Evolutionary conservation across 2,888 invertebrate genomes (phyloP).

Genomic region (Trichogramma evanescens): DNA sequence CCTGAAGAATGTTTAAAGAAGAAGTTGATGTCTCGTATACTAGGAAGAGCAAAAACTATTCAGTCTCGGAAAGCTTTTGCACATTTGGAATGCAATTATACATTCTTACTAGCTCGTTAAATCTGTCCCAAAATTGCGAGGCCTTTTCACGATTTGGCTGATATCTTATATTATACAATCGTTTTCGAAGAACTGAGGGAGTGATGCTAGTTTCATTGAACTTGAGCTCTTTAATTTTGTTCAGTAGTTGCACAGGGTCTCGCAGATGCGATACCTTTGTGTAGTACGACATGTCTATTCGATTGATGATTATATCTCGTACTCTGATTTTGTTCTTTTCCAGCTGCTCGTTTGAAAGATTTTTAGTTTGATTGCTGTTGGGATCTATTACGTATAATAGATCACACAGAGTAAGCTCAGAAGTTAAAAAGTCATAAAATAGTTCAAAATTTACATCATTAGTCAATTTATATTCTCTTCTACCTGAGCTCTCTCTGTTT

Average conservation of each 20-base stretch:
- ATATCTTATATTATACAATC: slow-evolving; percentile 9
- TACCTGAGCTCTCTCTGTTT: too few relatives aligned
- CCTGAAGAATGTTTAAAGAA: too few relatives aligned
- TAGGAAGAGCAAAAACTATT: background rate
- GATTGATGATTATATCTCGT: slow-evolving; percentile 16
- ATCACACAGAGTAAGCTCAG: slow-evolving; percentile 15
- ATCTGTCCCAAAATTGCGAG: slow-evolving; percentile 13
- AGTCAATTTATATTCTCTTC: too few relatives aligned
- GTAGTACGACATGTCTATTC: slow-evolving; percentile 10
- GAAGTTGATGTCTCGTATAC: too few relatives aligned
- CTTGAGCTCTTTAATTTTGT: too few relatives aligned
- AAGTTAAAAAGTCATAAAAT: slow-evolving; percentile 18
- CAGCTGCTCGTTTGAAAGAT: background rate
- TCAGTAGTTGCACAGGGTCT: background rate
- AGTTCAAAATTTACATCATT: slow-evolving; percentile 8
- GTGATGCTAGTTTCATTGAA: too few relatives aligned
- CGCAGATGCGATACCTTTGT: background rate
- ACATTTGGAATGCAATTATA: slow-evolving; percentile 9
- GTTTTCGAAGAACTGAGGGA: slow-evolving; percentile 2
- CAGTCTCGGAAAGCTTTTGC: slow-evolving; percentile 9
- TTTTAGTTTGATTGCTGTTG: background rate
- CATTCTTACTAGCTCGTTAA: slow-evolving; percentile 8
- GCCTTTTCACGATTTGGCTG: slow-evolving; percentile 10
- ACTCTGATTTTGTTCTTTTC: slow-evolving; percentile 15
- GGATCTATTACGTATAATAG: slow-evolving; percentile 17